Evolutionary conservation across 2,888 invertebrate genomes (phyloP), one percentile per base, ranked within the genome.

Genomic region (Argyresthia goedartella): DNA sequence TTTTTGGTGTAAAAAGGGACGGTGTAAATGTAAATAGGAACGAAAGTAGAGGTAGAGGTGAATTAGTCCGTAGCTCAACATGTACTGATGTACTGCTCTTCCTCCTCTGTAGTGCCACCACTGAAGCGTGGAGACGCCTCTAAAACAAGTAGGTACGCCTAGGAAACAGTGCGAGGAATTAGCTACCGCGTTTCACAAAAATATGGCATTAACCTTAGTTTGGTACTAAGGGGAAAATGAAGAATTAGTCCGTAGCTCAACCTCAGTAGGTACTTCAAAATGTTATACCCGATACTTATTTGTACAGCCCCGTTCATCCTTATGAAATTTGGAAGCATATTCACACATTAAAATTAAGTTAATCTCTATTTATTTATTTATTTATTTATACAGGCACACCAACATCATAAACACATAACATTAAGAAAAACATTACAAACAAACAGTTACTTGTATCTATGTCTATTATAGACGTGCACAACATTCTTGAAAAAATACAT

Each of bases 131-230:
- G 13, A 13, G 46, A 53, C 48, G 51, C 49, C 1, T 25, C 46
- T 6, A 33, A n/a, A 1, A 51, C 54, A 3, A n/a, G 10, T n/a
- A n/a, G n/a, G n/a, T 1, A 35, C 44, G n/a, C 13, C n/a, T 1
- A 8, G 9, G 1, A 51, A 53, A 11, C 52, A 55, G 49, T 51
- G 50, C 25, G 45, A 55, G 10, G 41, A n/a, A 8, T 34, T 55
- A 11, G 54, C 54, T 25, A 10, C 13, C 10, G 45, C 53, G 8
- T 55, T 55, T 14, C 9, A 42, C 4, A 10, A 45, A 4, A 55
- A 55, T 16, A 55, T 55, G 54, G 8, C 11, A 11, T 49, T 53
- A 13, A 55, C 54, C 8, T 10, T 13, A n/a, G 15, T 49, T 9
- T 55, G 52, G 51, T 1, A 33, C 11, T 34, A 36, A 9, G 16